These are phyloP conservation scores for Chondrilla cf. caribensis DNA, from an alignment of 37 sponge, comb jelly and placozoan genomes.

Conservation along the genomic window DNA sequence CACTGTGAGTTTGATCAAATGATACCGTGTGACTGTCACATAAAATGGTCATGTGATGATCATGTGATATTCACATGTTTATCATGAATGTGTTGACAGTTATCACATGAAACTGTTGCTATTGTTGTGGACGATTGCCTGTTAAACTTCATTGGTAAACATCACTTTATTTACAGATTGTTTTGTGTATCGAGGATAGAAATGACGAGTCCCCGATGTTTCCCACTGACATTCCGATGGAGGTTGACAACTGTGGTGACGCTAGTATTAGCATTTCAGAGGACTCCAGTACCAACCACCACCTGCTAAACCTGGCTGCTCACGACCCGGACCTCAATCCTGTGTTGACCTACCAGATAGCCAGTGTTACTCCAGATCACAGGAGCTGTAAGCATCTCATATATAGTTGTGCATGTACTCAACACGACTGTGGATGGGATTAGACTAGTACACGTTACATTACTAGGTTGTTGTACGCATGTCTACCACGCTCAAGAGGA, in stretches of 20 bases:
- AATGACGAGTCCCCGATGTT: conserved; percentile 17
- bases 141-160: no score
- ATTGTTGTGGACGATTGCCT: no score
- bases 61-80: no score
- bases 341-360: neutral
- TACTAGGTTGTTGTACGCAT: neutral
- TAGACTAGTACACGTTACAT: neutral
- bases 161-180: no score
- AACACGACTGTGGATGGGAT: neutral
- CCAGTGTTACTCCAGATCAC: neutral
- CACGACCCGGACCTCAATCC: conserved; percentile 16
- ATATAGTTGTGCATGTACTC: neutral
- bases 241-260: neutral
- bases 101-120: no score
- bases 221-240: neutral
- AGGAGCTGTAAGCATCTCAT: neutral
- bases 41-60: no score
- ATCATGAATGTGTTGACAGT: no score
- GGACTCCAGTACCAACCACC: neutral
- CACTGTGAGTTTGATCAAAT: no score
- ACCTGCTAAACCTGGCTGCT: conserved; percentile 4
- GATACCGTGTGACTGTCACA: no score
- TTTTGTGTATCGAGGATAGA: neutral
- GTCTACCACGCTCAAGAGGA: neutral
- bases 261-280: neutral